Evolutionary conservation across 2,113 vertebrate genomes (phyloP).

Genomic region (Callionymus lyra): DNA sequence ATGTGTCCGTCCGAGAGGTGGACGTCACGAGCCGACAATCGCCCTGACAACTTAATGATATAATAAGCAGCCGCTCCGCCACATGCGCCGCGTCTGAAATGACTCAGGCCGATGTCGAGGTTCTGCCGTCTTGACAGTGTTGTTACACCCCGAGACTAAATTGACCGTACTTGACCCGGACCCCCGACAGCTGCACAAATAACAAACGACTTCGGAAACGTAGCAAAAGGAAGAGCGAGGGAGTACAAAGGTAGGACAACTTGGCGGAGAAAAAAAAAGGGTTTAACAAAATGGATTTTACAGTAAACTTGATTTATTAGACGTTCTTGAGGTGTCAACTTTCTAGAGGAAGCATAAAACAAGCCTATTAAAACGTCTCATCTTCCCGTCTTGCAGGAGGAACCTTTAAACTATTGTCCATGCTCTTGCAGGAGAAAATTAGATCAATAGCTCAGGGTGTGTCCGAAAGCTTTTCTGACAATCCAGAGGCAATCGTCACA

Average conservation of each 20-base stretch:
- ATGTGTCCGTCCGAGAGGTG: conserved; percentile 15
- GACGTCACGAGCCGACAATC: conserved; percentile 42
- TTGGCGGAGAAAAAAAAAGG: no score
- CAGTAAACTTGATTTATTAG: conserved; percentile 46
- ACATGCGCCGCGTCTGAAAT: conserved; percentile 44
- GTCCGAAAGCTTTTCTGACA: conserved; percentile 35
- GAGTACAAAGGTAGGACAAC: background rate
- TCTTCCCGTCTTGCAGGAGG: conserved; percentile 24
- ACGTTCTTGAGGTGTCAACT: conserved; percentile 34
- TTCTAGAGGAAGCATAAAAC: conserved; percentile 40
- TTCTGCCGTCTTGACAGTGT: conserved; percentile 34
- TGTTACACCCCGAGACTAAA: conserved; percentile 37
- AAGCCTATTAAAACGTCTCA: conserved; percentile 34
- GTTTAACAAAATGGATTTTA: conserved; percentile 45
- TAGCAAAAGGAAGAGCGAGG: background rate
- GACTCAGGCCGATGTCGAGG: conserved; percentile 32
- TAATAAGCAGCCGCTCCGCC: conserved; percentile 36
- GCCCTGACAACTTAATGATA: conserved; percentile 53
- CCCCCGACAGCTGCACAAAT: conserved; percentile 34
- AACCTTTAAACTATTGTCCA: conserved; percentile 26
- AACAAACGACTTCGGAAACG: conserved; percentile 18
- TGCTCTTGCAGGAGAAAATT: conserved; percentile 27
- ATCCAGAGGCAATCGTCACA: conserved; percentile 16
- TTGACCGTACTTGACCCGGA: conserved; percentile 28
- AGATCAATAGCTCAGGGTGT: conserved; percentile 45